Conservation (phyloP, 1,140 invertebrate species). For the Drosophila tani region DNA sequence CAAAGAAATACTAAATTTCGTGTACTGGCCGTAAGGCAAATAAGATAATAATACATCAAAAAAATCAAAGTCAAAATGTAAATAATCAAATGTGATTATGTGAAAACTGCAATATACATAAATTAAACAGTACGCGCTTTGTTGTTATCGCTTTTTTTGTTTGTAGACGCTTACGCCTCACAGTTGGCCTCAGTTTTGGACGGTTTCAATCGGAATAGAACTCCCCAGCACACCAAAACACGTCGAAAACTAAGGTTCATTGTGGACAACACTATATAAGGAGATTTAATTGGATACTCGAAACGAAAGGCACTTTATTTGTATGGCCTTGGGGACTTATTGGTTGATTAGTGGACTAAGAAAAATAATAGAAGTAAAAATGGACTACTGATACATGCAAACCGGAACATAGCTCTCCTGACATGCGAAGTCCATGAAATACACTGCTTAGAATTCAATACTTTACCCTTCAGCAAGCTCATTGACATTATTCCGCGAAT, state of each 20-base stretch:
- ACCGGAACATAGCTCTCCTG: background rate
- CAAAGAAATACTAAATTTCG: constrained; percentile 36
- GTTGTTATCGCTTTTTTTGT: constrained; percentile 1
- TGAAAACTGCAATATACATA: constrained; percentile 13
- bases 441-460: background rate
- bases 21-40: constrained; percentile 5
- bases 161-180: constrained; percentile 57
- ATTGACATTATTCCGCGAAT: constrained; percentile 4
- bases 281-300: background rate
- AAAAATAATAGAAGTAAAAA: constrained; percentile 5
- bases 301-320: constrained; percentile 34
- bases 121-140: constrained; percentile 23
- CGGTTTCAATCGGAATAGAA: constrained; percentile 84
- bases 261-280: constrained; percentile 47
- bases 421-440: constrained; percentile 1
- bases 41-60: constrained; percentile 2
- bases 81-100: constrained; percentile 3
- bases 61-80: constrained; percentile 25
- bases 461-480: constrained; percentile 19
- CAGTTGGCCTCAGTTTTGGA: constrained; percentile 84
- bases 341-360: background rate
- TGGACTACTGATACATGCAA: constrained; percentile 4
- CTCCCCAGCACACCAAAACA: constrained; percentile 83
- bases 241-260: constrained; percentile 83
- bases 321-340: background rate